Percentiles rank a stretch among this genome's conserved stretches.
Conservation (phyloP, 2,113 vertebrate species). For the Emydura subglobosa region DNA sequence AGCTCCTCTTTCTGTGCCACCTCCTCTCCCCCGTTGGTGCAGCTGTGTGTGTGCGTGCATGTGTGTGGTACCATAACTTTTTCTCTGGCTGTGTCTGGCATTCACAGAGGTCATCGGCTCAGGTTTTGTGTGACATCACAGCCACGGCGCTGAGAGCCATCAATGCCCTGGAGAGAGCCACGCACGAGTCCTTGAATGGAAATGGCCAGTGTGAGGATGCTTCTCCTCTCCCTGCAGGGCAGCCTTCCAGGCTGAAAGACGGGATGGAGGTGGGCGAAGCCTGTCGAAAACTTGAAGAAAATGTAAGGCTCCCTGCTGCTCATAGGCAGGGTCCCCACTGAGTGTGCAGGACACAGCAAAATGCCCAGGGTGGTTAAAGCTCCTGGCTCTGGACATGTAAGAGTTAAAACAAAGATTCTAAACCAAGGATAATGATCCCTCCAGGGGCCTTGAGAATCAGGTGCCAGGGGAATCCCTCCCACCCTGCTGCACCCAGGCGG, state of each 20-base stretch:
- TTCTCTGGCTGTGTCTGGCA: slow-evolving; percentile 73
- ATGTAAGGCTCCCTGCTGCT: slow-evolving; percentile 78
- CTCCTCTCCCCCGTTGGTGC: not conserved
- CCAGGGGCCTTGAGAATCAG: not conserved
- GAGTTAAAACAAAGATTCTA: not conserved
- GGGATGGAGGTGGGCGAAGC: slow-evolving; percentile 63
- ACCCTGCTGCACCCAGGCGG: not conserved
- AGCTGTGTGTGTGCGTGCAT: not conserved
- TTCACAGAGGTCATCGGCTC: slow-evolving; percentile 84
- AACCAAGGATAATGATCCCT: not conserved
- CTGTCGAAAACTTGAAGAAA: slow-evolving; percentile 85
- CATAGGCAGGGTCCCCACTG: fast-evolving
- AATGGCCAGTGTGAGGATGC: not conserved
- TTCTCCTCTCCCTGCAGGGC: not conserved
- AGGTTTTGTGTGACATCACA: slow-evolving; percentile 89
- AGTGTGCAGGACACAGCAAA: too few relatives aligned
- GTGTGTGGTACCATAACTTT: slow-evolving; percentile 62
- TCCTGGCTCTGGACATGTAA: not conserved
- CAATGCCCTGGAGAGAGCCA: slow-evolving; percentile 84
- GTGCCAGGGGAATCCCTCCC: not conserved
- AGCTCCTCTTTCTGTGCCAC: not conserved
- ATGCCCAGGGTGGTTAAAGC: fast-evolving
- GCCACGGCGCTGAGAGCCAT: slow-evolving; percentile 87
- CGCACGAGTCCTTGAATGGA: slow-evolving; percentile 75
- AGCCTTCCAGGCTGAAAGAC: slow-evolving; percentile 3